These are phyloP conservation scores for Cryptus viduatorius DNA, from an alignment of 2,888 invertebrate species.

Conservation along the genomic window DNA sequence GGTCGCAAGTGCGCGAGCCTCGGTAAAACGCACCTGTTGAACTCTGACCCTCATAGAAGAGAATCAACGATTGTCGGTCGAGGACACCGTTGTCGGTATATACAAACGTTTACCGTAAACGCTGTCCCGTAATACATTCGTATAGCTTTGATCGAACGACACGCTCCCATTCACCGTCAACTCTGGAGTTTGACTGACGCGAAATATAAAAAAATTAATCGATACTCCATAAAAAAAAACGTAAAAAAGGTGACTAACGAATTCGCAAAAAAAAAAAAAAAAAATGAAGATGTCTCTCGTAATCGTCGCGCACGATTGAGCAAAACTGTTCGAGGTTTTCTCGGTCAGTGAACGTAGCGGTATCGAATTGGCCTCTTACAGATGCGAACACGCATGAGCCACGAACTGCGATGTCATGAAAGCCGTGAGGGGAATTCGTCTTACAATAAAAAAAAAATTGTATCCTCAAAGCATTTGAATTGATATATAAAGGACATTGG, in stretches of 20 bases:
- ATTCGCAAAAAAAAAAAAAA: conserved; percentile 23
- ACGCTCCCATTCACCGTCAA: too few species aligned
- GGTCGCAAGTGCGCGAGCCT: not conserved
- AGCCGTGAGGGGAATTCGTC: not conserved
- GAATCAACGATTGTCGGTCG: conserved; percentile 19
- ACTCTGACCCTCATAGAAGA: conserved; percentile 32
- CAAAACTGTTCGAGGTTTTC: conserved; percentile 67
- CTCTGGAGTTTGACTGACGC: too few species aligned
- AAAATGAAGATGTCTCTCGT: conserved; percentile 68
- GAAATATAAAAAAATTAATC: conserved; percentile 22
- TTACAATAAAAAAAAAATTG: not conserved
- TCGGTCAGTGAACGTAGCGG: conserved; percentile 83
- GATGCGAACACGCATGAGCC: not conserved
- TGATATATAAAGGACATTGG: not conserved
- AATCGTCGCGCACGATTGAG: conserved; percentile 65
- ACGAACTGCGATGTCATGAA: not conserved
- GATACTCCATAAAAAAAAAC: conserved; percentile 24
- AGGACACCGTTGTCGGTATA: not conserved
- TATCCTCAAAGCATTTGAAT: not conserved
- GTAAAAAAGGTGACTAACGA: conserved; percentile 54
- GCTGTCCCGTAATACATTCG: not conserved
- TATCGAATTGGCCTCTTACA: conserved; percentile 60
- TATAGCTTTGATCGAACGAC: not conserved
- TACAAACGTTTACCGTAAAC: not conserved
- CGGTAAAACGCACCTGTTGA: conserved; percentile 27